Base-by-base conservation (phyloP, 2,797 vertebrate genomes). In the Salmo trutta region DNA sequence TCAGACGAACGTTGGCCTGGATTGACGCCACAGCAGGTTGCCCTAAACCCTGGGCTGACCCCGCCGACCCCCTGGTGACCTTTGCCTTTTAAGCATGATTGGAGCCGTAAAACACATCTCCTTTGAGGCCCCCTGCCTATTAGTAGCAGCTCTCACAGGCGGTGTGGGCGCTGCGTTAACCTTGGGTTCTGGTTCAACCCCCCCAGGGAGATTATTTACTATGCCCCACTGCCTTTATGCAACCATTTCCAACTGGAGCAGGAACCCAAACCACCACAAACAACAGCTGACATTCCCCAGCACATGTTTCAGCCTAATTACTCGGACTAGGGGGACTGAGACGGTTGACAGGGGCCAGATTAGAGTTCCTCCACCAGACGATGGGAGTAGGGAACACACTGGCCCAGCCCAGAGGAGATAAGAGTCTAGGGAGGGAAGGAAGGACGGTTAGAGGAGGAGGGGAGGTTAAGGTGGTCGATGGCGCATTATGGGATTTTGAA, bases 1-100 rank as follows among this genome's bases (percentile, higher is more conserved):
- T 87, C 83, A 85, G 79, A 82, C 77, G 73, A 79, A 29, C 16
- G 51, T 71, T 88, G 86, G 87, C 86, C 85, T 81, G 78, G 81
- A 84, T 82, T 82, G 79, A 24, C 79, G 71, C 75, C 62, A 24
- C 81, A 59, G 83, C 77, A 77, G 84, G 81, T 77, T 73, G 73
- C 73, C 68, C 66, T 6, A 33, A 41, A 36, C 71, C 74, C 65
- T 8, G 33, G 51, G 41, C 53, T 81, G 83, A 85, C 81, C 84
- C 24, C 29, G 27, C 15, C 29, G 27, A 73, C 71, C 52, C 19
- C 16, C 80, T 31, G 14, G 59, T 75, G 75, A 84, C 84, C 81
- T 74, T 7, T 67, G 77, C 71, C 76, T 80, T 62, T 82, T 71
- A 79, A 81, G 79, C 80, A 70, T 79, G 80, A 81, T 77, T 76